These are phyloP conservation scores for Aleadryas rufinucha DNA, from an alignment of 2,113 vertebrate genomes.

Conservation along the genomic window DNA sequence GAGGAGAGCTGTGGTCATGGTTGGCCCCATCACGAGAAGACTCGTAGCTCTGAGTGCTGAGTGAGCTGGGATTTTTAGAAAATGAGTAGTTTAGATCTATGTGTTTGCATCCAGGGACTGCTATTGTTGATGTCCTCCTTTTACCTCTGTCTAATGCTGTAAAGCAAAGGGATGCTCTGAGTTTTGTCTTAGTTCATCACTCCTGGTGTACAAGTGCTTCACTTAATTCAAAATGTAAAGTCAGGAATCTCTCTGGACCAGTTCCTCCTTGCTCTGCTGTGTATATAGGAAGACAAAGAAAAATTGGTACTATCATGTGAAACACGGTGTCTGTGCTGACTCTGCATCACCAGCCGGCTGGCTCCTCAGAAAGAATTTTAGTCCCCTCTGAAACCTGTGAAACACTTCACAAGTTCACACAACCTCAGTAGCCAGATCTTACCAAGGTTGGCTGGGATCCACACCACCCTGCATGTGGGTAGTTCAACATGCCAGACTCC, in stretches of 20 bases:
- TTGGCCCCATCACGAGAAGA: not conserved
- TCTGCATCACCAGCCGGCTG: not conserved
- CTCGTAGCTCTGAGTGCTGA: not conserved
- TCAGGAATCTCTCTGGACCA: not conserved
- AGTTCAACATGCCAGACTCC: not conserved
- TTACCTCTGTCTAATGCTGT: not conserved
- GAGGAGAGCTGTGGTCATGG: not conserved
- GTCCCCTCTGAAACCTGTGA: slow-evolving; percentile 24
- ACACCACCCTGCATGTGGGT: not conserved
- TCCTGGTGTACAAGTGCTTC: not conserved
- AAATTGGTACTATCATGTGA: not conserved
- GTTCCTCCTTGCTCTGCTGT: not conserved
- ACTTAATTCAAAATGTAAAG: not conserved
- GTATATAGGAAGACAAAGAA: not conserved
- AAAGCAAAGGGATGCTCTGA: not conserved
- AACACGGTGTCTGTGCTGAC: not conserved
- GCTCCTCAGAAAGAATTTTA: slow-evolving; percentile 13
- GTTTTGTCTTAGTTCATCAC: not conserved
- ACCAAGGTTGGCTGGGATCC: slow-evolving; percentile 28
- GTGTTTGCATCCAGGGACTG: not conserved
- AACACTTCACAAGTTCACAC: slow-evolving; percentile 49
- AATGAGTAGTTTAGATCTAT: not conserved
- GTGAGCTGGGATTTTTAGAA: not conserved
- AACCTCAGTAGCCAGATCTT: not conserved
- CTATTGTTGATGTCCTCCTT: not conserved